These are phyloP conservation scores for Serilophus lunatus DNA, from an alignment of 2,113 vertebrate genomes.

Conservation along the genomic window DNA sequence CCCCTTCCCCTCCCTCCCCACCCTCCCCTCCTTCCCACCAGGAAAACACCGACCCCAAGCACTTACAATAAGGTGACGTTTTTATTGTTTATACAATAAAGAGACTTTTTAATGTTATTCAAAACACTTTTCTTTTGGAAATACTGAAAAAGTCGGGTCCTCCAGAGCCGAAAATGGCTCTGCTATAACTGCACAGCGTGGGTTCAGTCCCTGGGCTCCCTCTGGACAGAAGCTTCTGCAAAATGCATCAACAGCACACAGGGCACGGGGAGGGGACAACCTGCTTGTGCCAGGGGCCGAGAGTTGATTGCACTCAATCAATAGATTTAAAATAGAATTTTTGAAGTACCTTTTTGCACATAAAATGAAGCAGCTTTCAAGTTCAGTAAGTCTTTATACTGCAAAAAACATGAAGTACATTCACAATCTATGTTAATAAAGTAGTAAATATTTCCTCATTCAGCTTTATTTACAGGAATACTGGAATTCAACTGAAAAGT, in stretches of 20 bases:
- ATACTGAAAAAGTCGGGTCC: constrained; percentile 98
- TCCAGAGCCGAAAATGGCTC: constrained; percentile 99
- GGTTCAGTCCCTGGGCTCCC: constrained; percentile 79
- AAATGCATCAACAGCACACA: constrained; percentile 88
- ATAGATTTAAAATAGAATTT: constrained; percentile 83
- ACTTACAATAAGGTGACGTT: constrained; percentile 95
- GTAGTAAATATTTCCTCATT: constrained; percentile 89
- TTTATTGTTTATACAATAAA: constrained; percentile 99
- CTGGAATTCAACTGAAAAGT: constrained; percentile 82
- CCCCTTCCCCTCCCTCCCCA: neutral
- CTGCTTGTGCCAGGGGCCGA: constrained; percentile 89
- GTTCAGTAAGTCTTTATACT: constrained; percentile 86
- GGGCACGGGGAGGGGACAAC: constrained; percentile 83
- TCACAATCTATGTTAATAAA: constrained; percentile 96
- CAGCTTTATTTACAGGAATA: constrained; percentile 94
- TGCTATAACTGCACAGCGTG: constrained; percentile 89
- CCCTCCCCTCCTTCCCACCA: neutral
- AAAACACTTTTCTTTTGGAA: constrained; percentile 90
- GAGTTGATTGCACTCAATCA: constrained; percentile 82
- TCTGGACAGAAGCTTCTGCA: constrained; percentile 92
- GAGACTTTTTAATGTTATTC: constrained; percentile 96
- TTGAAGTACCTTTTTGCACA: constrained; percentile 89
- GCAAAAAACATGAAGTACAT: constrained; percentile 94
- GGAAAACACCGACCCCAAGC: neutral
- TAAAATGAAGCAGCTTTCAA: constrained; percentile 95